Base-by-base conservation (phyloP, 2,888 invertebrate species). In the Helicoverpa assulta region DNA sequence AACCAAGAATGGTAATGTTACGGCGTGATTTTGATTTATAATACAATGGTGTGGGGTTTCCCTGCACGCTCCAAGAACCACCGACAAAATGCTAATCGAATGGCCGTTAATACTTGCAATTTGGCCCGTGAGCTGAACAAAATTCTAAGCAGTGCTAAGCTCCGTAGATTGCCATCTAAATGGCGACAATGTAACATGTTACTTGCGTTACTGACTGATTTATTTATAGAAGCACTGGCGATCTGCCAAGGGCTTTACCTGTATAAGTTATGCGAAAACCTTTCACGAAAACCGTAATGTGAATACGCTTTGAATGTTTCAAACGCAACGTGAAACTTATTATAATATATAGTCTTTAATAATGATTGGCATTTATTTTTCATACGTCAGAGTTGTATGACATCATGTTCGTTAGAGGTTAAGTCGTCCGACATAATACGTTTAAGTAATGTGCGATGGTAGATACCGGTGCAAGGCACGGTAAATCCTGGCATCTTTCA, bases 401-500 rank as follows among this genome's bases (percentile, higher is more conserved):
- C 76, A 60, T 79, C 69, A 79, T 33, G 60, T 40, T 66, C 52
- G 55, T 55, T 67, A 59, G 65, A 76, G 74, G 79, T 68, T 78
- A 78, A 73, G 62, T 69, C 63, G 53, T 73, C 61, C 40, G 66
- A 60, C 62, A 63, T 75, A 74, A 72, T 76, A 70, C 70, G 64
- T 67, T 80, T 77, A n/a, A n/a, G n/a, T n/a, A 73, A 79, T 77
- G 72, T 67, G 73, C 68, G 68, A 79, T 75, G 68, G 54, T 29
- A 75, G 69, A 76, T 80, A 63, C 61, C 53, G 19, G 59, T 52
- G 56, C 74, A 73, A 70, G 76, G 62, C 40, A 74, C 69, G 69
- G 72, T 47, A 64, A 70, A 65, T 57, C 61, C 78, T 80, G 61
- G 55, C 71, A 77, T 83, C 79, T 73, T 76, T 72, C 77, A 83